phyloP scores from a whole-genome alignment of 2,888 invertebrate genomes.

The Pelosia muscerda region DNA sequence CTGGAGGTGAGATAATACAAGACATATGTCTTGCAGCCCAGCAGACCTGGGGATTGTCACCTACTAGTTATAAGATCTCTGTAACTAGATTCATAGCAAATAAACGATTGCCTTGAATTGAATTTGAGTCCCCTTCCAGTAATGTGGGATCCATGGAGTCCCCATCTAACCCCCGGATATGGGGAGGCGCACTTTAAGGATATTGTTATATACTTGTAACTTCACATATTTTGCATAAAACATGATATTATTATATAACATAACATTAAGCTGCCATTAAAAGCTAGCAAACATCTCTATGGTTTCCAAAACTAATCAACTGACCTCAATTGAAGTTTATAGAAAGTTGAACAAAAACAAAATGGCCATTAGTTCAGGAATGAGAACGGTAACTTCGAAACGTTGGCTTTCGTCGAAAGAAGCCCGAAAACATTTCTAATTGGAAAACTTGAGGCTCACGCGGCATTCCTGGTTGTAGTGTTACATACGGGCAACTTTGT shows the following conservation, averaged over 20 bases:
- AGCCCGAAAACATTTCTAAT: conserved; percentile 56
- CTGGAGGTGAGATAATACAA: too few relatives aligned
- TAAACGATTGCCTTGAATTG: too few relatives aligned
- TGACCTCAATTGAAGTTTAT: conserved; percentile 21
- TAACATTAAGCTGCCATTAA: not conserved
- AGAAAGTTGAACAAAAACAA: conserved; percentile 34
- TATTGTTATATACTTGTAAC: too few relatives aligned
- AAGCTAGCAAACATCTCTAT: not conserved
- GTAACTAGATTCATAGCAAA: too few relatives aligned
- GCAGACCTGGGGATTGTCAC: too few relatives aligned
- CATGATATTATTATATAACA: too few relatives aligned
- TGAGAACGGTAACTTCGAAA: conserved; percentile 23
- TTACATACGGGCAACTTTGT: conserved; percentile 25
- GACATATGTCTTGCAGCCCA: too few relatives aligned
- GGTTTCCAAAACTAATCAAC: conserved; percentile 14
- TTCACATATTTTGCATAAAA: not conserved
- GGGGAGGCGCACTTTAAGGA: too few relatives aligned
- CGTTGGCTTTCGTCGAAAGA: conserved; percentile 22
- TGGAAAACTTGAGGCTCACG: conserved; percentile 56
- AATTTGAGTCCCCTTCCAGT: too few relatives aligned
- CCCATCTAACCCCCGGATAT: too few relatives aligned
- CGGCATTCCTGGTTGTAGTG: conserved; percentile 27
- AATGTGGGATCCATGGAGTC: too few relatives aligned
- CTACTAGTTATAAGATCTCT: too few relatives aligned
- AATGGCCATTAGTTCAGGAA: conserved; percentile 33